Conservation (phyloP, 2,797 vertebrate genomes). For the Remorina albescens region DNA sequence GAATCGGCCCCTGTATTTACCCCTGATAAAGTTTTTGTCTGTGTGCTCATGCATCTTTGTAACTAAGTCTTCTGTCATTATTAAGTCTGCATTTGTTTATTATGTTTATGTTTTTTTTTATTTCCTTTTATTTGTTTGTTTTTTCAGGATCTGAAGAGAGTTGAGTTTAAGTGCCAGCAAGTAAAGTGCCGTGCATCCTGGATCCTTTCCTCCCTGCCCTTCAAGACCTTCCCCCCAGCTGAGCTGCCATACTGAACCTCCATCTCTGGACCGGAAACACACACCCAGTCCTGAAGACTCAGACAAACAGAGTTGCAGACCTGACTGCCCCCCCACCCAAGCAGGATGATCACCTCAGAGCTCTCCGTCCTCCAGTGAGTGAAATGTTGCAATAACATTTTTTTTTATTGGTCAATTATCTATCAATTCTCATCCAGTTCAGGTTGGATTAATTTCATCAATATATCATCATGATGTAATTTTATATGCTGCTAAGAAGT, state of each 20-base stretch:
- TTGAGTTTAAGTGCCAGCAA: conserved; percentile 70
- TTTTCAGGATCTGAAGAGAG: conserved; percentile 62
- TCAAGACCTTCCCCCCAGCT: conserved; percentile 41
- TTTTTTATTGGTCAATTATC: background rate
- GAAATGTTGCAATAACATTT: background rate
- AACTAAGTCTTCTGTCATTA: too few relatives aligned
- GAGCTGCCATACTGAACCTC: conserved; percentile 21
- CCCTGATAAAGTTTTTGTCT: background rate
- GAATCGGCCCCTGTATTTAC: background rate
- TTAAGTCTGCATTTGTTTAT: background rate
- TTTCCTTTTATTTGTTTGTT: too few relatives aligned
- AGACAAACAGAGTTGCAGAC: conserved; percentile 20
- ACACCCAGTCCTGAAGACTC: conserved; percentile 40
- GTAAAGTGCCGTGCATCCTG: conserved; percentile 53
- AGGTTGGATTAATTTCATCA: background rate
- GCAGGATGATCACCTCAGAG: conserved; percentile 98
- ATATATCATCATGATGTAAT: background rate
- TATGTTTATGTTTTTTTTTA: too few relatives aligned
- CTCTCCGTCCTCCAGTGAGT: conserved; percentile 98
- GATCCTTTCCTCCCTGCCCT: conserved; percentile 56
- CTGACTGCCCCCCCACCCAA: conserved; percentile 18
- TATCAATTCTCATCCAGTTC: too few relatives aligned
- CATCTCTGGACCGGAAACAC: conserved; percentile 37
- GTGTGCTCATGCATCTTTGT: background rate
- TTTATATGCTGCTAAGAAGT: background rate